These are phyloP conservation scores for Sebastes variabilis DNA, from an alignment of 2,797 vertebrate genomes.

Conservation along the genomic window DNA sequence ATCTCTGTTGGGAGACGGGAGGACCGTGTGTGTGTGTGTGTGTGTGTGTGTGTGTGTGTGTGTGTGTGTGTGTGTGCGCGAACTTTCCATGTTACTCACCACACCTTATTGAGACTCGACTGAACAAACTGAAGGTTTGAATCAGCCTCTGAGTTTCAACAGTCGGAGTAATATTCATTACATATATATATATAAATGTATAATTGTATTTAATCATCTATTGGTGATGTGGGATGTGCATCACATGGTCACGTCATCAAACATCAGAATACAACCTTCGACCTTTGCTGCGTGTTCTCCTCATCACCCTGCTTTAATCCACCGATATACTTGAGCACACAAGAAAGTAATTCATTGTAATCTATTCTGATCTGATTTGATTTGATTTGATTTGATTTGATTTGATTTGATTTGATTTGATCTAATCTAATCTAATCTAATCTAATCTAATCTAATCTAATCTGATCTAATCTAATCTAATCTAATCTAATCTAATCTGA, in stretches of 20 bases:
- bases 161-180: neutral
- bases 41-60: constrained; percentile 1
- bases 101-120: neutral
- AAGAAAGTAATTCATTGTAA: no score
- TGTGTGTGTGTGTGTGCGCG: constrained; percentile 13
- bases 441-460: no score
- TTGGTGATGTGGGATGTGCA: neutral
- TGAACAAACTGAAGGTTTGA: neutral
- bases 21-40: neutral
- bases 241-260: neutral
- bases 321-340: neutral
- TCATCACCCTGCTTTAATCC: neutral
- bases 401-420: rapidly evolving
- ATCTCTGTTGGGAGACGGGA: constrained; percentile 54
- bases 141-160: neutral
- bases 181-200: neutral
- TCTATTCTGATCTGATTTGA: no score
- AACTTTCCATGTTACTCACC: neutral
- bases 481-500: neutral
- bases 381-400: rapidly evolving
- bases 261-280: neutral
- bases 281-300: neutral
- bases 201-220: neutral
- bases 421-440: no score
- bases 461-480: no score